Conservation (phyloP, 2,113 vertebrate species). For the Pygoscelis adeliae region DNA sequence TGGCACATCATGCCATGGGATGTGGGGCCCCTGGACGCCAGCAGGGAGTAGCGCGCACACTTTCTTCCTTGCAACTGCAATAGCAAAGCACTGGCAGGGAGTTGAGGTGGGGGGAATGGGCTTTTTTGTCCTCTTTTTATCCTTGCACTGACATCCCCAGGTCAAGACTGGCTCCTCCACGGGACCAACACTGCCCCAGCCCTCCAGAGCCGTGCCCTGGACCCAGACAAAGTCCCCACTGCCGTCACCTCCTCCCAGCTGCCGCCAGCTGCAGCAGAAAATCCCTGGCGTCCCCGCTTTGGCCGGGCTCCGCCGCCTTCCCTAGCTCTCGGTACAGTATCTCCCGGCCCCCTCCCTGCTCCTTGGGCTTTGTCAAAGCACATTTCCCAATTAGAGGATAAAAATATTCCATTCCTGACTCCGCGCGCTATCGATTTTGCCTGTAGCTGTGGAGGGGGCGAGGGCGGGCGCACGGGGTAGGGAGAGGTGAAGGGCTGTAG, state of each 20-base stretch:
- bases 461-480: conserved; percentile 18
- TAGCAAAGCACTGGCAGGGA: neutral
- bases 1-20: rapidly evolving
- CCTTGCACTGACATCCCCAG: neutral
- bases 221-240: rapidly evolving
- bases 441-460: conserved; percentile 64
- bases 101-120: neutral
- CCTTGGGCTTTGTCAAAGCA: conserved; percentile 68
- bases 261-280: neutral
- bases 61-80: neutral
- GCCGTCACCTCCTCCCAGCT: rapidly evolving
- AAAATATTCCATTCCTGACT: conserved; percentile 73
- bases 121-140: neutral
- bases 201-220: neutral
- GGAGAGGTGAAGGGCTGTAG: conserved; percentile 66
- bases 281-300: neutral
- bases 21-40: neutral
- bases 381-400: conserved; percentile 75
- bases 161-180: rapidly evolving
- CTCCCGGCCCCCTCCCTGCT: conserved; percentile 52
- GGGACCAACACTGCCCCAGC: rapidly evolving
- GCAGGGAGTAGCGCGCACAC: neutral
- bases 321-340: conserved; percentile 2
- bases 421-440: conserved; percentile 69
- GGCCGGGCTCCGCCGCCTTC: neutral